phyloP scores from a whole-genome alignment of 2,797 vertebrate genomes.

The Amniataba percoides region DNA sequence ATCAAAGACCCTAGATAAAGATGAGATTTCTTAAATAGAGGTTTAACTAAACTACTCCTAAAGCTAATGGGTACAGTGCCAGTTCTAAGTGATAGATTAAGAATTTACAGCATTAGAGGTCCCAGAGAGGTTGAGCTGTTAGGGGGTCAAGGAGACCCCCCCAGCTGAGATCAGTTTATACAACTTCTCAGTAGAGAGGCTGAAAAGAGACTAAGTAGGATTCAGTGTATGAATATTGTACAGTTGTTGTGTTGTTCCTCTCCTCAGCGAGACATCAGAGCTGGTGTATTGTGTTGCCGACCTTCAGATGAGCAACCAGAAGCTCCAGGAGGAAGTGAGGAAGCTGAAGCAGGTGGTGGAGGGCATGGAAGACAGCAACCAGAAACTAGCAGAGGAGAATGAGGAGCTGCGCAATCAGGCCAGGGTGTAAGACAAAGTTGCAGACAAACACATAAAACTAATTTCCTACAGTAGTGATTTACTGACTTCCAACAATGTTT shows the following conservation, averaged over 20 bases:
- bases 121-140: too few relatives aligned
- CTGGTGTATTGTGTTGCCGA: slow-evolving; percentile 90
- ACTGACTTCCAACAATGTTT: background rate
- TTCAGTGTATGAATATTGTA: too few relatives aligned
- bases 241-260: slow-evolving; percentile 34
- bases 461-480: background rate
- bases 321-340: slow-evolving; percentile 90
- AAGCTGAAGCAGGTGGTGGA: slow-evolving; percentile 89
- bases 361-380: slow-evolving; percentile 89
- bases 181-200: too few relatives aligned
- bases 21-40: too few relatives aligned
- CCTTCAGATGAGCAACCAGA: slow-evolving; percentile 91
- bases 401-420: slow-evolving; percentile 83
- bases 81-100: too few relatives aligned
- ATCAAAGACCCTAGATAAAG: too few relatives aligned
- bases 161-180: too few relatives aligned
- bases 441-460: background rate
- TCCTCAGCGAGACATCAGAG: slow-evolving; percentile 90
- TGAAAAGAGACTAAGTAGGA: too few relatives aligned
- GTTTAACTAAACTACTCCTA: too few relatives aligned
- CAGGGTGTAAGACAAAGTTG: slow-evolving; percentile 81
- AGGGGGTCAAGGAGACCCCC: too few relatives aligned
- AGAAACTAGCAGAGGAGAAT: slow-evolving; percentile 88
- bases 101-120: too few relatives aligned
- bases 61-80: too few relatives aligned